Conservation (phyloP, 1,140 invertebrate species). For the Cylas formicarius region DNA sequence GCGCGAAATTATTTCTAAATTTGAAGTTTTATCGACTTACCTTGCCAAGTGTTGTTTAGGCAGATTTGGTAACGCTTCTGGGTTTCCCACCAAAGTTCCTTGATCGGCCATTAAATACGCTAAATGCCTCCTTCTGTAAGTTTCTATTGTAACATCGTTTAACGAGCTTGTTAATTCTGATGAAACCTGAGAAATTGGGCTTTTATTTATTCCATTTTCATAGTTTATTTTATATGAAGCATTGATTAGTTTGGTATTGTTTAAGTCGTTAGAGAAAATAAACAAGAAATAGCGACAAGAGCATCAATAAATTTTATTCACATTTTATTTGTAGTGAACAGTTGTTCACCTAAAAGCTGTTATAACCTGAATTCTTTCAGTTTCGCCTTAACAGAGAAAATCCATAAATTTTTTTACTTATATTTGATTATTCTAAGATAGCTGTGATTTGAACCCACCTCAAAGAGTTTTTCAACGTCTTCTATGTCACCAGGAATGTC, state of each 20-base stretch:
- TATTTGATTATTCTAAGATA: not conserved
- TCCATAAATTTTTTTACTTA: not conserved
- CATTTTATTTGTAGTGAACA: no score
- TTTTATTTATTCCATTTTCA: no score
- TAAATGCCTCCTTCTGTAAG: conserved; percentile 81
- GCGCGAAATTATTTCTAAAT: not conserved
- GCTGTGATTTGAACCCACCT: conserved; percentile 45
- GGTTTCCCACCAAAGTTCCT: conserved; percentile 85
- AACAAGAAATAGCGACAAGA: no score
- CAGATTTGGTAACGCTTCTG: conserved; percentile 78
- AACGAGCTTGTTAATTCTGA: conserved; percentile 59
- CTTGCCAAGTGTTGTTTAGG: conserved; percentile 81
- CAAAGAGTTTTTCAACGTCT: conserved; percentile 74
- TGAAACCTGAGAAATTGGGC: no score
- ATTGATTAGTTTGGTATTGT: no score
- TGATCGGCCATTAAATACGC: conserved; percentile 96
- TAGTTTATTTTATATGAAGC: no score
- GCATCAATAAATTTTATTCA: no score
- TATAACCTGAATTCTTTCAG: no score
- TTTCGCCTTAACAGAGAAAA: no score
- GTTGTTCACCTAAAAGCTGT: no score
- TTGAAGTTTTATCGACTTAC: conserved; percentile 37
- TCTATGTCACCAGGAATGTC: conserved; percentile 90
- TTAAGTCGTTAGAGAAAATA: no score
- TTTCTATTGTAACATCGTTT: conserved; percentile 81